phyloP scores from a whole-genome alignment of 2,797 vertebrate genomes.

The Mormyrops attenuatus region DNA sequence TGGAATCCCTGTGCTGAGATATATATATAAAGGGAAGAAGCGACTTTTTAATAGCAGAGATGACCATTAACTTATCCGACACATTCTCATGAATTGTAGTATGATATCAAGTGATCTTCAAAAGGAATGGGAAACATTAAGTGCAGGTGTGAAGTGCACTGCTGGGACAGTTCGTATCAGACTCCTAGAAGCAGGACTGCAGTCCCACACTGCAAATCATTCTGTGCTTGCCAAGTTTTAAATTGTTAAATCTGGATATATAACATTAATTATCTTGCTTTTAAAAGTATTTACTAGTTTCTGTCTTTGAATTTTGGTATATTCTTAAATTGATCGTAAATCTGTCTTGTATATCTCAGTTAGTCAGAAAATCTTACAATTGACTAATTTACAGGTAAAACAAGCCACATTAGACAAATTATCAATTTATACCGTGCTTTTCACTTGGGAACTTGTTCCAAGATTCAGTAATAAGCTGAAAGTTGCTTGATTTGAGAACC shows the following conservation, averaged over 20 bases:
- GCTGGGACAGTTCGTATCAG: not conserved
- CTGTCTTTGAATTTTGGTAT: not conserved
- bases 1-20: no score
- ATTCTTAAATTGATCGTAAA: not conserved
- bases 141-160: no score
- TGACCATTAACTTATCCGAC: no score
- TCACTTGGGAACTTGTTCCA: not conserved
- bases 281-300: not conserved
- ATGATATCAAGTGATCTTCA: no score
- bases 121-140: no score
- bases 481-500: not conserved
- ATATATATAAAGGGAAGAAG: no score
- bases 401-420: not conserved
- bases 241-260: not conserved
- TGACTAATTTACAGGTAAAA: not conserved
- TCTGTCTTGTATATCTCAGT: not conserved
- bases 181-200: not conserved
- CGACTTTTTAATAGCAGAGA: no score
- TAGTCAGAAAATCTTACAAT: not conserved
- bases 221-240: not conserved
- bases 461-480: not conserved
- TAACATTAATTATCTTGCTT: not conserved
- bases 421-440: no score
- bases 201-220: not conserved
- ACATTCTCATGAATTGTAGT: no score